Base-by-base conservation (phyloP, 2,888 invertebrate genomes). In the Dendrolimus houi region DNA sequence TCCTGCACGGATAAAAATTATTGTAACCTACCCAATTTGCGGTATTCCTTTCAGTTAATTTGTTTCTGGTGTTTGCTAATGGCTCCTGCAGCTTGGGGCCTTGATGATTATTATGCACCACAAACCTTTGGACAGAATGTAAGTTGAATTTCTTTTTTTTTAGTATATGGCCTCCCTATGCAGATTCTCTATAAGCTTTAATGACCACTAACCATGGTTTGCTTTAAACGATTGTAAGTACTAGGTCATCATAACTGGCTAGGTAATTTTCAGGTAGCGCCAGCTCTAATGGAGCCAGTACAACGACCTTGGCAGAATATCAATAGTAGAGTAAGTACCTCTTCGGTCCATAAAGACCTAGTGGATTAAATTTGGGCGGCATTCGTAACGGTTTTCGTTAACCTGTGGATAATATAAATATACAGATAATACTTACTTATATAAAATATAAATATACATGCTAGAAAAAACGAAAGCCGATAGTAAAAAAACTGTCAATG, bases 11-110 rank as follows among this genome's bases (percentile, higher is more conserved):
- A 2, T 17, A 3, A 17, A 17, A 17, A 17, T 17, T 17, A 3
- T 1, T 17, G 2, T 17, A 17, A 17, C 17, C 17, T 17, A 17
- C 29, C 29, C 29, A 29, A 29, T 29, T 29, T 29, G 29, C 6
- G 29, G 29, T 29, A 29, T 29, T 29, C 0, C 6, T 80, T 75
- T 0, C 78, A 89, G 89, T 77, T 87, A 58, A 82, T 87, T 64
- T 87, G 85, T 62, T 78, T 87, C 53, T 88, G 87, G 85, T 88
- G 87, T 65, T 76, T 79, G 29, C 54, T 84, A n/a, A 55, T 86
- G 61, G 71, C 74, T 10, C 29, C 29, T 29, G 75, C 68, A 1
- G 69, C 64, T 40, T 68, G 60, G 0, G 82, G 75, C 7, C 84
- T 85, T 55, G 67, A 68, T 52, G 72, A 75, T 0, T 89, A 72